Base-by-base conservation (phyloP, 2,113 vertebrate species). In the Oncorhynchus mykiss region DNA sequence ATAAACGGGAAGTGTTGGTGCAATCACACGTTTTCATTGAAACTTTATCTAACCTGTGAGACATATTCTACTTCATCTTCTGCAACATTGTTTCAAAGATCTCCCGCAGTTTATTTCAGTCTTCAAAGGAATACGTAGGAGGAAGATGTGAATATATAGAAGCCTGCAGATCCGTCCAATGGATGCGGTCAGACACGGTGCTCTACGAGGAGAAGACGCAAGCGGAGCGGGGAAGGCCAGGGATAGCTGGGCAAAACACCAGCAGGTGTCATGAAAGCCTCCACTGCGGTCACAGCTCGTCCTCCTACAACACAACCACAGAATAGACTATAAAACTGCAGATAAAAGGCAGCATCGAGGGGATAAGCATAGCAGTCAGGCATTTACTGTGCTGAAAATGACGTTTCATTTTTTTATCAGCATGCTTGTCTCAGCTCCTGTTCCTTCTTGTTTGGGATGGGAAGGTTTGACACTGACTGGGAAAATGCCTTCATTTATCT, bases 191-290 rank as follows among this genome's bases (percentile, higher is more conserved):
- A 11, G 9, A 45, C 39, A 0, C 9, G 39, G 39, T 2, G 39
- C 8, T 9, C 39, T 45, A 2, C 2, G 72, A 1, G 16, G 75
- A 65, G 80, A 82, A 78, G 27, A 78, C 62, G 74, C 70, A 31
- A 73, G 69, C 57, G 65, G 31, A 79, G 69, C 74, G 0, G 39
- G 39, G 39, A 11, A 45, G 39, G 39, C 9, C 64, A 73, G 65
- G 71, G 67, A 57, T 25, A 54, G 82, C 78, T 72, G 85, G 84
- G 77, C 12, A 9, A 54, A 64, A 60, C 66, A 89, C 76, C 88
- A 88, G 91, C 85, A 90, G 89, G 87, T 88, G 85, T 91, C 87
- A 84, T 86, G 76, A 86, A 86, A 86, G 87, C 69, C 83, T 88
- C 87, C 82, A 45, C 39, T 45, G 39, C 84, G 82, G 71, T 82